phyloP scores from a whole-genome alignment of 2,888 invertebrate genomes.

The Hyalella azteca region DNA sequence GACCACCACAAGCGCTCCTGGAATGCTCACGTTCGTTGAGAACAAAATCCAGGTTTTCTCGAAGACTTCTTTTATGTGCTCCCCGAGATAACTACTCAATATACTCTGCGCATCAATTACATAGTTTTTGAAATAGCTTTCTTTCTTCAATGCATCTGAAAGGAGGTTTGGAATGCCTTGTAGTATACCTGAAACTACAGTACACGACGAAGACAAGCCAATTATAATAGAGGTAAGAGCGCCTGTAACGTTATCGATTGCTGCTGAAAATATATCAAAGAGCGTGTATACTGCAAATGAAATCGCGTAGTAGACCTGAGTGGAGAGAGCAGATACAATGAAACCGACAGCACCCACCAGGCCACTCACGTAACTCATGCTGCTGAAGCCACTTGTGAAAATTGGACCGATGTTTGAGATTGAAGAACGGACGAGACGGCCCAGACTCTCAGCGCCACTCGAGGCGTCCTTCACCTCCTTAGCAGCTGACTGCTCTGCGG shows the following conservation, averaged over 20 bases:
- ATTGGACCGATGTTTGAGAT: conserved; percentile 22
- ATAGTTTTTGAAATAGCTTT: neutral
- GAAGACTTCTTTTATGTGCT: neutral
- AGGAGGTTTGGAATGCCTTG: neutral
- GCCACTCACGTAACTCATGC: neutral
- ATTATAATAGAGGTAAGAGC: neutral
- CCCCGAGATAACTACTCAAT: neutral
- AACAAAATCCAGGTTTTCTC: neutral
- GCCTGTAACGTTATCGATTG: too few relatives aligned
- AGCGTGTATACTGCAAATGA: neutral
- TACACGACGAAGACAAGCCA: neutral
- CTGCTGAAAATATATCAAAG: too few relatives aligned
- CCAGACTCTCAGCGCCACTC: neutral
- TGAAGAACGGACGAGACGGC: neutral
- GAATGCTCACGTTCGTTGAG: neutral
- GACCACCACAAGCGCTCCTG: conserved; percentile 9
- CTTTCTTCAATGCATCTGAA: neutral
- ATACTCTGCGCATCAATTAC: neutral
- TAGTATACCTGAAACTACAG: neutral
- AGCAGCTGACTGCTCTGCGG: conserved; percentile 8
- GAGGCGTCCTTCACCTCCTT: neutral
- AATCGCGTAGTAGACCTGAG: neutral
- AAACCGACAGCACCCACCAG: neutral
- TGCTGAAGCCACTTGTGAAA: neutral
- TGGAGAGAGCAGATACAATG: neutral